Evolutionary conservation across 2,797 vertebrate species (phyloP).

Genomic region (Macropodus opercularis): DNA sequence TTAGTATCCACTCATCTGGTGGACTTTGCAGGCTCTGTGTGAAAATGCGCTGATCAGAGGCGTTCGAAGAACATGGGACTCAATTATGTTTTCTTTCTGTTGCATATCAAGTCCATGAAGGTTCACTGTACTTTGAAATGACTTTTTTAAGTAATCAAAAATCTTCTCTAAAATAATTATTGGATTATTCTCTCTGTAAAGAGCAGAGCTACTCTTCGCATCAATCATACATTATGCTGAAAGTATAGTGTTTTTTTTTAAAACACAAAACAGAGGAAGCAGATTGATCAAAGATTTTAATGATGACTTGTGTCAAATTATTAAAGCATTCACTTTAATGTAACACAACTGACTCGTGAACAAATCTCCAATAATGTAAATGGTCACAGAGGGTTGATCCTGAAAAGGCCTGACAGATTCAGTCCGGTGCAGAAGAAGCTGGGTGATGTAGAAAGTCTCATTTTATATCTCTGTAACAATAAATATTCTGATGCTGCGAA

Average conservation of each 20-base stretch:
- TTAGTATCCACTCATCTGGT: slow-evolving; percentile 82
- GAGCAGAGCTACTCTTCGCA: no score
- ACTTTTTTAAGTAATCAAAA: no score
- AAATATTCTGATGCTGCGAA: slow-evolving; percentile 16
- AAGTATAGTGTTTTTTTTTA: not conserved
- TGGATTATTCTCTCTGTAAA: no score
- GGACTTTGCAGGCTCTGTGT: slow-evolving; percentile 19
- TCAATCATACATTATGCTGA: not conserved
- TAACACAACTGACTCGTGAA: slow-evolving; percentile 58
- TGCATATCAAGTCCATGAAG: no score
- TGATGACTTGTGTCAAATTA: slow-evolving; percentile 59
- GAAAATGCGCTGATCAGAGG: slow-evolving; percentile 80
- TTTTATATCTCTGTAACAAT: slow-evolving; percentile 4
- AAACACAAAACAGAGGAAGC: slow-evolving; percentile 29
- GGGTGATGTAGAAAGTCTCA: slow-evolving; percentile 29
- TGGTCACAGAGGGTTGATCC: slow-evolving; percentile 30
- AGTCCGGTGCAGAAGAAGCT: slow-evolving; percentile 30
- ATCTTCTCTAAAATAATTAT: no score
- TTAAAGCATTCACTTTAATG: slow-evolving; percentile 69
- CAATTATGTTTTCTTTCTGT: no score
- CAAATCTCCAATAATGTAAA: slow-evolving; percentile 20
- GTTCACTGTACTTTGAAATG: no score
- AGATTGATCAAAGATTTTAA: slow-evolving; percentile 72
- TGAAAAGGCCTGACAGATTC: slow-evolving; percentile 31
- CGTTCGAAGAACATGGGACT: slow-evolving; percentile 83